These are phyloP conservation scores for Lanistes nyassanus DNA, from an alignment of 1,140 invertebrate genomes.

Conservation along the genomic window DNA sequence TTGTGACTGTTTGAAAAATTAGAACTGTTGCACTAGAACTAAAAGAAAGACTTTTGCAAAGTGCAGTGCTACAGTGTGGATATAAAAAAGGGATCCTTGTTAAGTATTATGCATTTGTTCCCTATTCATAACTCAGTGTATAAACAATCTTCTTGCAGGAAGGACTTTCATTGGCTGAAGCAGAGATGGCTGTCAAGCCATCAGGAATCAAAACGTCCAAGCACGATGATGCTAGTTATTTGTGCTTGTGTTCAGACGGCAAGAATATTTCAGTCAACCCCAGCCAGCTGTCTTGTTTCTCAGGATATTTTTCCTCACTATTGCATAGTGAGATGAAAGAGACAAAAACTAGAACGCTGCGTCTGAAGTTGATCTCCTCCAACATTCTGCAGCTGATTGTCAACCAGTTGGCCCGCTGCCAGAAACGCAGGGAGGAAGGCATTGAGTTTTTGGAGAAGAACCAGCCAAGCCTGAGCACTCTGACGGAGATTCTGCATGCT, in stretches of 20 bases:
- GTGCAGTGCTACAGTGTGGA: too few relatives aligned
- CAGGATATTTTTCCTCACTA: conserved; percentile 27
- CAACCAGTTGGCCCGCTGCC: conserved; percentile 17
- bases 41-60: too few relatives aligned
- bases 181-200: conserved; percentile 19
- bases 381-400: conserved; percentile 17
- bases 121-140: too few relatives aligned
- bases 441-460: conserved; percentile 12
- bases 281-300: conserved; percentile 8
- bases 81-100: too few relatives aligned
- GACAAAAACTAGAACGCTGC: conserved; percentile 20
- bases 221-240: conserved; percentile 8
- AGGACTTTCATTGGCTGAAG: too few relatives aligned
- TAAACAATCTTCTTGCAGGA: too few relatives aligned
- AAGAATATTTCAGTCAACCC: conserved; percentile 19
- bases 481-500: conserved; percentile 18
- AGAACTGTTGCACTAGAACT: too few relatives aligned
- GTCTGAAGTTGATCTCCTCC: conserved; percentile 17
- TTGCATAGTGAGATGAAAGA: conserved; percentile 31
- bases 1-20: too few relatives aligned
- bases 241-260: conserved; percentile 29
- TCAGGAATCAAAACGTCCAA: conserved; percentile 1
- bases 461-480: not conserved
- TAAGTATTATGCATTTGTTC: too few relatives aligned
- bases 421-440: conserved; percentile 21